Conservation (phyloP, 2,113 vertebrate species). For the Collichthys lucidus region DNA sequence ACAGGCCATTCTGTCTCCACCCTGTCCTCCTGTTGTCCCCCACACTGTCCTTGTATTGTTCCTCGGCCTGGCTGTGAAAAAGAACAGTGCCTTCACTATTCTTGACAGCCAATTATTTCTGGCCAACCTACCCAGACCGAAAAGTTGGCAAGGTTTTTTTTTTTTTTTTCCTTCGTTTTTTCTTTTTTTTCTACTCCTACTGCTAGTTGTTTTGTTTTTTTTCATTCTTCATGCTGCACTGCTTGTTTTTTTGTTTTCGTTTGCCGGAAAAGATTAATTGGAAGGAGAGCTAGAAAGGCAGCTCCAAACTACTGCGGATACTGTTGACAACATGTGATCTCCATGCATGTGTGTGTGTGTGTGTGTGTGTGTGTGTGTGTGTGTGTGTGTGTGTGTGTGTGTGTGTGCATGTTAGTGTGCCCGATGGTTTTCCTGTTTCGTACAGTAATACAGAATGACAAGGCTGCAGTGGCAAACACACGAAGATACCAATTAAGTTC, state of each 20-base stretch:
- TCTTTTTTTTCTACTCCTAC: slow-evolving; percentile 36
- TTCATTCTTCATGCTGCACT: slow-evolving; percentile 52
- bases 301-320: slow-evolving; percentile 51
- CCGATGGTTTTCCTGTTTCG: slow-evolving; percentile 27
- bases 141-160: slow-evolving; percentile 61
- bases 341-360: not conserved
- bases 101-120: slow-evolving; percentile 84
- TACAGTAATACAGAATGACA: slow-evolving; percentile 27
- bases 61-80: slow-evolving; percentile 67
- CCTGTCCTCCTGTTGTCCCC: slow-evolving; percentile 73
- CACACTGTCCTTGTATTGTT: slow-evolving; percentile 74
- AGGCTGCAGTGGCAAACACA: not conserved
- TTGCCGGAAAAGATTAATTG: slow-evolving; percentile 74
- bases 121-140: slow-evolving; percentile 78
- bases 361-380: slow-evolving; percentile 15
- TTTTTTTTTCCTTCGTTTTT: slow-evolving; percentile 53
- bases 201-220: slow-evolving; percentile 22
- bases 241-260: slow-evolving; percentile 68
- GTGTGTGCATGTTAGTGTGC: slow-evolving; percentile 11
- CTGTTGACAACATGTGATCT: slow-evolving; percentile 53
- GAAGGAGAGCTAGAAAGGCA: slow-evolving; percentile 48
- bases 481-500: slow-evolving; percentile 24
- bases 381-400: not conserved
- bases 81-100: slow-evolving; percentile 71
- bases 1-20: slow-evolving; percentile 75